Base-by-base conservation (phyloP, 2,888 invertebrate species). In the Catocala sponsa region DNA sequence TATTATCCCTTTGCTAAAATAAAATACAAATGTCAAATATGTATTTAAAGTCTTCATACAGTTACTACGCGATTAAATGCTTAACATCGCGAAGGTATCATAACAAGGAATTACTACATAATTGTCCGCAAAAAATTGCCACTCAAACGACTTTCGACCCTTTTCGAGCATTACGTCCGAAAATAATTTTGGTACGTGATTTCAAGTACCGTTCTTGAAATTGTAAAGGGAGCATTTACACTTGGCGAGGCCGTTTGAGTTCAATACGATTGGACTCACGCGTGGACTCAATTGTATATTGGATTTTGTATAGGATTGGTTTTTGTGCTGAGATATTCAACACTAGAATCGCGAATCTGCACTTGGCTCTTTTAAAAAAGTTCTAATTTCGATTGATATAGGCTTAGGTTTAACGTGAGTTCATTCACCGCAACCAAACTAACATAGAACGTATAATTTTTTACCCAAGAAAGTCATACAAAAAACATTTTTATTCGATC, bases 121-220 rank as follows among this genome's bases (percentile, higher is more conserved):
- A 62, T 72, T 65, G 55, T 52, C 13, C 15, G 33, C 35, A 59
- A 59, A 66, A 53, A 74, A 61, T 15, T 5, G 38, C 13, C 47
- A 25, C 54, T 49, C 38, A 42, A 12, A 55, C 53, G 38, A 57
- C 65, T 61, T 68, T 70, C 54, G 68, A 65, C 75, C 76, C 74
- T 74, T 78, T 69, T 70, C 58, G 56, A 74, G 73, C 67, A 75
- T 74, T 75, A 77, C 63, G 66, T 74, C 48, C 68, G 62, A 78
- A 75, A 80, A 74, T 76, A 80, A 80, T 75, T 74, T 70, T 63
- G 51, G 57, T 70, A 68, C 72, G 72, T 79, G 70, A 79, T 73
- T 79, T 72, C 76, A 76, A 80, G 76, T 82, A 82, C 82, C 78
- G 80, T 80, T 82, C 66, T 69, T 64, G 64, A 70, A 73, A 76